These are phyloP conservation scores for Amblyraja radiata DNA, from an alignment of 2,797 vertebrate genomes.

Conservation along the genomic window DNA sequence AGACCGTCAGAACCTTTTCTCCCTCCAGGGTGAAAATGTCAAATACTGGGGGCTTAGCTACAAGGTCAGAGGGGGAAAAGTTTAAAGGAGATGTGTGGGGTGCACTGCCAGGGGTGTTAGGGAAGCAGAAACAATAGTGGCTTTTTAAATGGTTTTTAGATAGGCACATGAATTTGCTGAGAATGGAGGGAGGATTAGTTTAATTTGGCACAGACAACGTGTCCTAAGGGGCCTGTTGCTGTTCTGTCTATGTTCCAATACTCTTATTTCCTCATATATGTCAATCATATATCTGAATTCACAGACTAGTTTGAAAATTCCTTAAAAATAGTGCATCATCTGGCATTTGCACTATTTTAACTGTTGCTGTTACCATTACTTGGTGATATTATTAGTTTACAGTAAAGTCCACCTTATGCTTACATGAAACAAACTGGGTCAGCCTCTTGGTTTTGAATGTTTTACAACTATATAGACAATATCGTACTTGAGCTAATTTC, in stretches of 20 bases:
- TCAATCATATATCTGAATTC: neutral
- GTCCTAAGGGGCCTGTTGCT: no score
- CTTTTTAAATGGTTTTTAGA: no score
- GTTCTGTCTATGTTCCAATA: neutral
- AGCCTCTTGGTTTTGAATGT: neutral
- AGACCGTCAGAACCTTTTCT: no score
- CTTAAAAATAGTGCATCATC: neutral
- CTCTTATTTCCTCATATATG: neutral
- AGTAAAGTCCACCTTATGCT: neutral
- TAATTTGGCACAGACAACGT: no score
- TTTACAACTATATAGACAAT: neutral
- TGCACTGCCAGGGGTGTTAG: no score
- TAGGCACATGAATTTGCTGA: no score
- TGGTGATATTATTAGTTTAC: neutral
- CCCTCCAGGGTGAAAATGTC: no score
- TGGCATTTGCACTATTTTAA: slow-evolving; percentile 2
- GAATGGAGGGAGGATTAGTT: no score
- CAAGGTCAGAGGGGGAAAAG: no score
- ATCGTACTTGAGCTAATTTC: neutral
- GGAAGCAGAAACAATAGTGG: no score
- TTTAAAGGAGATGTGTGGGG: no score
- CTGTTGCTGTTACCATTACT: neutral
- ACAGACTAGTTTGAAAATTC: slow-evolving; percentile 28
- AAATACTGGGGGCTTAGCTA: no score
- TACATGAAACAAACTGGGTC: neutral